phyloP scores from a whole-genome alignment of 2,797 vertebrate genomes.

The Melanotaenia boesemani region DNA sequence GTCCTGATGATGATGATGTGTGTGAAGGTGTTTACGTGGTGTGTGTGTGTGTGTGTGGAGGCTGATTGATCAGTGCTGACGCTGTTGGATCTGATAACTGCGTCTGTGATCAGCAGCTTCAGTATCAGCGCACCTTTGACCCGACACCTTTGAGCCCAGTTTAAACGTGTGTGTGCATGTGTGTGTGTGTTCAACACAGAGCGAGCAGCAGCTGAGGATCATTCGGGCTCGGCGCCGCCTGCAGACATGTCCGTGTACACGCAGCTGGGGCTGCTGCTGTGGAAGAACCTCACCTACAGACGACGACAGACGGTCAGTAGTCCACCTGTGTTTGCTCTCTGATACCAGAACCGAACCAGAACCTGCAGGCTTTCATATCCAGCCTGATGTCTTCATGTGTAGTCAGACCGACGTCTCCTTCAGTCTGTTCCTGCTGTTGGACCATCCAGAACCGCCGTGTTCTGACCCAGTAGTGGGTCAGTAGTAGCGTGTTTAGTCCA shows the following conservation, averaged over 20 bases:
- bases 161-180: conserved; percentile 13
- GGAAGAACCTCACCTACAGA: conserved; percentile 97
- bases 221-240: conserved; percentile 44
- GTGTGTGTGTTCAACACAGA: conserved; percentile 38
- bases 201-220: conserved; percentile 16
- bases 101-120: conserved; percentile 30
- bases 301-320: conserved; percentile 91
- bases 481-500: no score
- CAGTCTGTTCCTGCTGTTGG: no score
- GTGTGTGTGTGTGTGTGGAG: neutral
- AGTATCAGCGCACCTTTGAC: conserved; percentile 70
- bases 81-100: conserved; percentile 23
- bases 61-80: conserved; percentile 15
- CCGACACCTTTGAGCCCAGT: conserved; percentile 74
- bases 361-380: no score
- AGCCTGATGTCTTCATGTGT: no score
- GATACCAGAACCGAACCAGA: no score
- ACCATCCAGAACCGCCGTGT: no score
- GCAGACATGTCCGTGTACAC: conserved; percentile 89
- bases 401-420: no score
- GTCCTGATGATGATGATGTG: no score
- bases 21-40: neutral
- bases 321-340: neutral
- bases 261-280: conserved; percentile 93
- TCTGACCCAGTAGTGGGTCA: neutral